Conservation (phyloP, 1,140 invertebrate genomes). For the Vanessa tameamea region DNA sequence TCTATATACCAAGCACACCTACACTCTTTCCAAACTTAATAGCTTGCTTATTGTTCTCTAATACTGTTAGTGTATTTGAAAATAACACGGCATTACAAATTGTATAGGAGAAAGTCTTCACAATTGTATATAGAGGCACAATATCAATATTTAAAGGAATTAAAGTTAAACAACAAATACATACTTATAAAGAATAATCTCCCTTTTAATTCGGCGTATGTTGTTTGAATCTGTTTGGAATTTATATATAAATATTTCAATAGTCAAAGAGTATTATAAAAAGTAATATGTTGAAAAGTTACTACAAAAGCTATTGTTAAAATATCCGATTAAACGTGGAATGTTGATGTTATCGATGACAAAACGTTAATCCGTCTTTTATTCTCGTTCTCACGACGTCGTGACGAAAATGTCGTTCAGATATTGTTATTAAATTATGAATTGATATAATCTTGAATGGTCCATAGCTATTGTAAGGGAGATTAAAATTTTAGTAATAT, state of each 20-base stretch:
- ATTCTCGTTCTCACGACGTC: slow-evolving; percentile 33
- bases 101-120: slow-evolving; percentile 40
- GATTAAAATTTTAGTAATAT: slow-evolving; percentile 8
- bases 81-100: slow-evolving; percentile 42
- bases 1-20: slow-evolving; percentile 41
- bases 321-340: slow-evolving; percentile 25
- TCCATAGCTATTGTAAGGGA: slow-evolving; percentile 11
- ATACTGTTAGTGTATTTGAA: slow-evolving; percentile 40
- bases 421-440: slow-evolving; percentile 27
- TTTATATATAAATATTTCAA: not conserved
- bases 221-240: not conserved
- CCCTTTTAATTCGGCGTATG: not conserved
- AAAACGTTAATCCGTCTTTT: slow-evolving; percentile 36
- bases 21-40: slow-evolving; percentile 49
- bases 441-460: slow-evolving; percentile 25
- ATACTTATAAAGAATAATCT: not conserved
- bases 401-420: slow-evolving; percentile 30
- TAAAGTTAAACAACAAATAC: not conserved
- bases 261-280: not conserved
- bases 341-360: slow-evolving; percentile 26
- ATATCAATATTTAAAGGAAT: slow-evolving; percentile 16
- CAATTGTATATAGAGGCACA: slow-evolving; percentile 10
- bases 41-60: slow-evolving; percentile 52
- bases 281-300: not conserved
- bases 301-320: slow-evolving; percentile 12